Conservation (phyloP, 2,113 vertebrate genomes). For the Isurus oxyrinchus region DNA sequence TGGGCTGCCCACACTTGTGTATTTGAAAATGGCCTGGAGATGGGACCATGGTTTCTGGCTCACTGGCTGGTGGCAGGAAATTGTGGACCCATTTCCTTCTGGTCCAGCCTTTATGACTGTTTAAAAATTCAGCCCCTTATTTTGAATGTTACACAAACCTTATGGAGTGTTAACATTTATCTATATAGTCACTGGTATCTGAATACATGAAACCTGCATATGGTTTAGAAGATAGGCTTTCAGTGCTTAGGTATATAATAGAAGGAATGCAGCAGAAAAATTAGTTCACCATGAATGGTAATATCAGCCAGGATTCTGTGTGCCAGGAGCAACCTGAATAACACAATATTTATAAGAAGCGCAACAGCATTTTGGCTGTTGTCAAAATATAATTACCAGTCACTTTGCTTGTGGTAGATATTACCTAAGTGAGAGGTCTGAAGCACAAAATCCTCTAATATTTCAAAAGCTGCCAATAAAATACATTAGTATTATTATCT, state of each 20-base stretch:
- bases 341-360: conserved; percentile 3
- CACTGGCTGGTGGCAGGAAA: no score
- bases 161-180: not conserved
- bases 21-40: no score
- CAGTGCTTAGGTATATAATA: not conserved
- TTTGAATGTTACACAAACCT: not conserved
- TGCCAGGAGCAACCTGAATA: not conserved
- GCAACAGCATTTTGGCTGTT: not conserved
- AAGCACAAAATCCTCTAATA: not conserved
- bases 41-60: no score
- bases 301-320: not conserved
- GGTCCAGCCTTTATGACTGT: no score
- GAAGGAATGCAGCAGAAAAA: not conserved
- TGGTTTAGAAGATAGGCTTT: not conserved
- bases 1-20: no score
- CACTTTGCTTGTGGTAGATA: not conserved
- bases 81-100: no score
- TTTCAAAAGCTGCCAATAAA: conserved; percentile 25
- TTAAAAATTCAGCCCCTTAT: not conserved
- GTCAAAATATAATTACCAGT: conserved; percentile 24
- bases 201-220: not conserved
- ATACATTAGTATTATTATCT: conserved; percentile 12
- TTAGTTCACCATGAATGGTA: not conserved
- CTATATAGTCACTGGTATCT: not conserved
- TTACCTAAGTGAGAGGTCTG: not conserved